Evolutionary conservation across 1,140 invertebrate species (phyloP).

Genomic region (Drosophila nigrodunni): DNA sequence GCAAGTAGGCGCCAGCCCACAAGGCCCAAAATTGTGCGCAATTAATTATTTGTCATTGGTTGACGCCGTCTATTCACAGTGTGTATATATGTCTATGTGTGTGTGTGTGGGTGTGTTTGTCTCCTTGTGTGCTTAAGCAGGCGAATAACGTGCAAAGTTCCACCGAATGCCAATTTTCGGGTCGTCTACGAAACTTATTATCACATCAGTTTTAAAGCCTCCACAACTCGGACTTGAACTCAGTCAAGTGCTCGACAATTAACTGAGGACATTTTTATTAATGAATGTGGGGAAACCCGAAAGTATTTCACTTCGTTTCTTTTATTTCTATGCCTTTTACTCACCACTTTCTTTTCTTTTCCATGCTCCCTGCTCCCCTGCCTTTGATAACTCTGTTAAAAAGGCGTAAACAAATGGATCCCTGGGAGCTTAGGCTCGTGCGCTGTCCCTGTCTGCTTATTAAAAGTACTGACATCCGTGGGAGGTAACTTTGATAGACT

Average conservation of each 20-base stretch:
- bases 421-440: neutral
- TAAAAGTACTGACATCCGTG: neutral
- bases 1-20: constrained; percentile 25
- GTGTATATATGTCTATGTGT: constrained; percentile 4
- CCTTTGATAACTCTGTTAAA: neutral
- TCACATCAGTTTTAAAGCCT: constrained; percentile 40
- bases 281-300: constrained; percentile 10
- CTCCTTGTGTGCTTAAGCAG: constrained; percentile 32
- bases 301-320: neutral
- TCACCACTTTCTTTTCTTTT: neutral
- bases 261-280: constrained; percentile 46
- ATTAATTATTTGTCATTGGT: constrained; percentile 81
- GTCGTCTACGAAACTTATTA: constrained; percentile 43
- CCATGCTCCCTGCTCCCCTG: neutral
- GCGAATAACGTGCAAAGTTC: constrained; percentile 43
- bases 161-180: constrained; percentile 35
- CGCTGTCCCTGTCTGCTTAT: neutral
- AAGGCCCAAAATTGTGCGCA: constrained; percentile 64
- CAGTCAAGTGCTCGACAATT: constrained; percentile 41
- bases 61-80: constrained; percentile 41
- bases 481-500: neutral
- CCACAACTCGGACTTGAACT: constrained; percentile 18
- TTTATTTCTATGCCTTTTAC: neutral
- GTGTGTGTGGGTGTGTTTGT: constrained; percentile 10
- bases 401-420: neutral